These are phyloP conservation scores for Halictus ligatus DNA, from an alignment of 2,888 invertebrate genomes.

Conservation along the genomic window DNA sequence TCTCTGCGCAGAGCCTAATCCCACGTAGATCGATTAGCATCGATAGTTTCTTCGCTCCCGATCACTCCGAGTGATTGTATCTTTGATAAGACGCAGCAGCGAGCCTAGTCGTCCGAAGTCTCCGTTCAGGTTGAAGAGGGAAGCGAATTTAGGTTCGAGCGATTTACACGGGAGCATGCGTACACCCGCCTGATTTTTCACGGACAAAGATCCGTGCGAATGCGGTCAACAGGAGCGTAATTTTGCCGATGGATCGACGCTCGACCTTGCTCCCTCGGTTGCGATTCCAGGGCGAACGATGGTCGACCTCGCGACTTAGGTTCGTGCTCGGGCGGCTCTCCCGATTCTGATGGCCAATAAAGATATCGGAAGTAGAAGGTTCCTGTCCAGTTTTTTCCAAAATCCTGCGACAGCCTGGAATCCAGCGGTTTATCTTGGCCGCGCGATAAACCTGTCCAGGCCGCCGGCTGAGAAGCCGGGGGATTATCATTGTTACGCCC, in stretches of 20 bases:
- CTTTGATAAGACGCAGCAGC: not conserved
- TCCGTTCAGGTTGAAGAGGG: not conserved
- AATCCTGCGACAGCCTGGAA: constrained; percentile 4
- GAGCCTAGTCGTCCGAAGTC: constrained; percentile 39
- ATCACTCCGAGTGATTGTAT: not conserved
- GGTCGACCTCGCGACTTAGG: not conserved
- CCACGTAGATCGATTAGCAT: constrained; percentile 34
- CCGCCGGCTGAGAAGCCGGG: not conserved
- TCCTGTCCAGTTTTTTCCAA: constrained; percentile 11
- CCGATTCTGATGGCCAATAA: constrained; percentile 3
- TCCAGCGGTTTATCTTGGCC: not conserved
- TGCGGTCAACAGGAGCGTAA: constrained; percentile 42
- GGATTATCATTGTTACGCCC: constrained; percentile 54
- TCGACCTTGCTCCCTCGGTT: not conserved
- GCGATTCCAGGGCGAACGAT: not conserved
- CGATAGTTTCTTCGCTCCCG: not conserved
- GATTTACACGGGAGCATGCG: constrained; percentile 18
- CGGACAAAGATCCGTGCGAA: constrained; percentile 7
- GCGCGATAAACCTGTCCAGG: constrained; percentile 9
- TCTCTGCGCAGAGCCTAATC: constrained; percentile 8
- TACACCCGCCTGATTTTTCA: constrained; percentile 7
- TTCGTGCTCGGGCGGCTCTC: not conserved
- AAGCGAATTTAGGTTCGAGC: constrained; percentile 18
- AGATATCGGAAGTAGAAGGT: constrained; percentile 9
- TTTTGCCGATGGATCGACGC: constrained; percentile 32